These are phyloP conservation scores for Amniataba percoides DNA, from an alignment of 2,797 vertebrate genomes.

Conservation along the genomic window DNA sequence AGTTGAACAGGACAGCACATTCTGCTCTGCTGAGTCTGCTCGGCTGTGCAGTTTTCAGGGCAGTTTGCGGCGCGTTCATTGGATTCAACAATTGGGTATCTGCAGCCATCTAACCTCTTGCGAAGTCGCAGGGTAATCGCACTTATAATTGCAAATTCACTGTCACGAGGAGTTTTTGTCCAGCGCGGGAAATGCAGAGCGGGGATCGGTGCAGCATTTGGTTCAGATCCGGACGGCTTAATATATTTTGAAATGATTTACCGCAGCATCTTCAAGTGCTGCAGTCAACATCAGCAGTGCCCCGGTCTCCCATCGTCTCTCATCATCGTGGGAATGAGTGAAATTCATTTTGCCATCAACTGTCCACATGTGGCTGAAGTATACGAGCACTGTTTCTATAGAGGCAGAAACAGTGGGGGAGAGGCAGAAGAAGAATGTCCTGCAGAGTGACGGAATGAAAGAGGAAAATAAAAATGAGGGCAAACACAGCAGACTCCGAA, in stretches of 20 bases:
- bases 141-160: slow-evolving; percentile 60
- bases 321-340: slow-evolving; percentile 73
- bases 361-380: slow-evolving; percentile 76
- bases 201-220: slow-evolving; percentile 28
- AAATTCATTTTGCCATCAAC: slow-evolving; percentile 79
- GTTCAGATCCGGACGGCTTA: slow-evolving; percentile 47
- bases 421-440: slow-evolving; percentile 57
- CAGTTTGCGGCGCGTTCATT: slow-evolving; percentile 46
- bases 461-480: slow-evolving; percentile 74
- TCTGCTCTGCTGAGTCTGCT: slow-evolving; percentile 62
- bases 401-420: slow-evolving; percentile 57
- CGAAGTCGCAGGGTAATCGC: slow-evolving; percentile 46
- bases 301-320: slow-evolving; percentile 70
- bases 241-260: slow-evolving; percentile 71
- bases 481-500: slow-evolving; percentile 61
- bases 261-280: slow-evolving; percentile 51
- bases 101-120: slow-evolving; percentile 43
- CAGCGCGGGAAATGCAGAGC: slow-evolving; percentile 31
- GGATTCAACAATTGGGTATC: slow-evolving; percentile 58
- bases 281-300: slow-evolving; percentile 65
- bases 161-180: slow-evolving; percentile 54
- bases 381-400: slow-evolving; percentile 54
- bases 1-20: slow-evolving; percentile 62
- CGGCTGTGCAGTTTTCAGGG: slow-evolving; percentile 51
- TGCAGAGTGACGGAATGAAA: slow-evolving; percentile 73